Evolutionary conservation across 2,113 vertebrate genomes (phyloP).

Genomic region (Caretta caretta): DNA sequence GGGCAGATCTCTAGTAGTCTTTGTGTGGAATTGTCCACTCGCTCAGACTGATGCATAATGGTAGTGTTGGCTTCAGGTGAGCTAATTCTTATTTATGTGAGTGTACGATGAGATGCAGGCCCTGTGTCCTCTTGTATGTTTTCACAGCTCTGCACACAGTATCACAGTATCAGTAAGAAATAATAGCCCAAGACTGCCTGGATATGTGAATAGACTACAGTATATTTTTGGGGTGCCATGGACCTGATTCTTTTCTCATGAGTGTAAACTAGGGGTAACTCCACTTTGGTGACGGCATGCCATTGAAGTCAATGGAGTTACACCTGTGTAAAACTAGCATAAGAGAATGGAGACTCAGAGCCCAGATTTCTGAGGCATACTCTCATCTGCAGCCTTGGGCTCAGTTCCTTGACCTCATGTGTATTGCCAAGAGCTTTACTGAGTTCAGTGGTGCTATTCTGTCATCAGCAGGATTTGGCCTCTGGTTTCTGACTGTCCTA

Average conservation of each 20-base stretch:
- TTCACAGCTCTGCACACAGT: not conserved
- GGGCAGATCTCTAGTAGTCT: conserved; percentile 14
- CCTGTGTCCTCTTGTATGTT: not conserved
- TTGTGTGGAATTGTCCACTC: not conserved
- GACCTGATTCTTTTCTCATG: not conserved
- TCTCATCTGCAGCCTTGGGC: not conserved
- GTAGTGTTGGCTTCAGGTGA: not conserved
- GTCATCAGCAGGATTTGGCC: no score
- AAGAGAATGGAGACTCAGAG: not conserved
- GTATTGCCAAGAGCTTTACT: not conserved
- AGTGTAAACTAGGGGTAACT: not conserved
- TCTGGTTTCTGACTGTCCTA: not conserved
- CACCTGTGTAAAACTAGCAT: not conserved
- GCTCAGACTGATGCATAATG: not conserved
- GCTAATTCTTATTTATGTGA: not conserved
- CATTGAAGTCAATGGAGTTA: not conserved
- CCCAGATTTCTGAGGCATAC: not conserved
- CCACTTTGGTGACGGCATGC: not conserved
- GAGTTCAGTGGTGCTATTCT: not conserved
- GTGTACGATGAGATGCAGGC: not conserved
- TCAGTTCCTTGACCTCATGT: not conserved
- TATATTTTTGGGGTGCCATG: not conserved
- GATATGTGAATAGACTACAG: not conserved
- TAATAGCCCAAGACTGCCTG: not conserved
- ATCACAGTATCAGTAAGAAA: not conserved